These are phyloP conservation scores for Sardinella longiceps DNA, from an alignment of 2,797 vertebrate genomes.

Conservation along the genomic window DNA sequence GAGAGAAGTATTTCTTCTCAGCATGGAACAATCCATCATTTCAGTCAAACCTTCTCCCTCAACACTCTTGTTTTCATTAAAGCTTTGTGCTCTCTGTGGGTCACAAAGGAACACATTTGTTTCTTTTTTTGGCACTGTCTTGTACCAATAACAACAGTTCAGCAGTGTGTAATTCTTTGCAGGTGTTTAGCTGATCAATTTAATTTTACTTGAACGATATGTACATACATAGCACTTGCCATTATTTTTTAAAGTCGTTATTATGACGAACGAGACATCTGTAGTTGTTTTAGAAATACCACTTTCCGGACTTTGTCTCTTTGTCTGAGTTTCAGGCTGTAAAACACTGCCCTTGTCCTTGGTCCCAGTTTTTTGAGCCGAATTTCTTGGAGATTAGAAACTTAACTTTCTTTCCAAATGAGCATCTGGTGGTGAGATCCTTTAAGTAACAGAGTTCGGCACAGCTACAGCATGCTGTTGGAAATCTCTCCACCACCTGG, in stretches of 20 bases:
- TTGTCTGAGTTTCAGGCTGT: neutral
- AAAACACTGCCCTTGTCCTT: conserved; percentile 68
- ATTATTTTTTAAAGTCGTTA: neutral
- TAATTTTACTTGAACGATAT: neutral
- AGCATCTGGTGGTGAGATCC: conserved; percentile 87
- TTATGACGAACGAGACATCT: neutral
- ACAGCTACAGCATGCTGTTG: conserved; percentile 83
- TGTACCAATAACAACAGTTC: conserved; percentile 46
- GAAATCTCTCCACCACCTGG: conserved; percentile 84
- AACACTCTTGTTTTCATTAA: conserved; percentile 55
- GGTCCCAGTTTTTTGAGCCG: conserved; percentile 72
- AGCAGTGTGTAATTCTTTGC: neutral
- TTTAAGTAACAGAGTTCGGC: conserved; percentile 87
- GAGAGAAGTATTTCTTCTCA: conserved; percentile 56
- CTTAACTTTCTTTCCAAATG: conserved; percentile 84
- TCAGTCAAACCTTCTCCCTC: conserved; percentile 61
- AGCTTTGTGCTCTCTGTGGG: conserved; percentile 42
- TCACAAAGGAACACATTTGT: conserved; percentile 67
- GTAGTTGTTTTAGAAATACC: neutral
- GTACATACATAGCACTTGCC: neutral
- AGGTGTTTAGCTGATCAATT: neutral
- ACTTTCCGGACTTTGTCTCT: neutral
- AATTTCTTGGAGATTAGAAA: conserved; percentile 73
- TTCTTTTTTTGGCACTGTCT: conserved; percentile 64
- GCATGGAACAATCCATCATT: conserved; percentile 66